Conservation (phyloP, 2,888 invertebrate species). For the Drosophila colorata region DNA sequence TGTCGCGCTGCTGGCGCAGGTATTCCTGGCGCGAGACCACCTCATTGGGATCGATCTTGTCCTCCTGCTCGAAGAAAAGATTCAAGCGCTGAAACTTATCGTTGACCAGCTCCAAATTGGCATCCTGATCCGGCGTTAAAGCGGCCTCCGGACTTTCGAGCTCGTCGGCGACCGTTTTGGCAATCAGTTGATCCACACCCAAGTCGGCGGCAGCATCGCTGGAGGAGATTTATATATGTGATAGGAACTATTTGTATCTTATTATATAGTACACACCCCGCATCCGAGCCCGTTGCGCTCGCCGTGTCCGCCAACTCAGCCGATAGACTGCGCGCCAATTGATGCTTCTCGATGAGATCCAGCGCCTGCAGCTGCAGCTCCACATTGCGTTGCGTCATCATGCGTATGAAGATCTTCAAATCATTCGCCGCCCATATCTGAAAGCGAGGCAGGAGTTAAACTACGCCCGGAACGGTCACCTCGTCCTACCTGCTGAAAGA, state of each 20-base stretch:
- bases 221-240: background rate
- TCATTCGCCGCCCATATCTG: conserved; percentile 96
- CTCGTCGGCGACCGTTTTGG: conserved; percentile 80
- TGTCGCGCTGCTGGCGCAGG: conserved; percentile 94
- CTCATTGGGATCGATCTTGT: conserved; percentile 87
- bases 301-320: conserved; percentile 56
- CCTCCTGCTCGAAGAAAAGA: conserved; percentile 83
- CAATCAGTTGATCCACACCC: conserved; percentile 80
- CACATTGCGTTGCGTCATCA: conserved; percentile 97
- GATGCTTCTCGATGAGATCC: conserved; percentile 92
- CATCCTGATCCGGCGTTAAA: conserved; percentile 78
- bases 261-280: conserved; percentile 39
- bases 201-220: conserved; percentile 58
- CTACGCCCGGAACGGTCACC: background rate
- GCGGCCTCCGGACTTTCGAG: conserved; percentile 79
- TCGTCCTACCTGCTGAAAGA: conserved; percentile 86
- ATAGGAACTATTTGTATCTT: background rate
- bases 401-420: conserved; percentile 93
- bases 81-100: conserved; percentile 84
- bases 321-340: conserved; percentile 86
- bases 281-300: conserved; percentile 54
- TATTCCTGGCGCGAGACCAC: conserved; percentile 93
- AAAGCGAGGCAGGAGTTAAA: background rate
- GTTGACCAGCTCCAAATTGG: conserved; percentile 65
- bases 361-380: conserved; percentile 95